Evolutionary conservation across 2,113 vertebrate genomes (phyloP), one percentile per base, ranked within the genome.

Genomic region (Haplochromis vanheusdeni): DNA sequence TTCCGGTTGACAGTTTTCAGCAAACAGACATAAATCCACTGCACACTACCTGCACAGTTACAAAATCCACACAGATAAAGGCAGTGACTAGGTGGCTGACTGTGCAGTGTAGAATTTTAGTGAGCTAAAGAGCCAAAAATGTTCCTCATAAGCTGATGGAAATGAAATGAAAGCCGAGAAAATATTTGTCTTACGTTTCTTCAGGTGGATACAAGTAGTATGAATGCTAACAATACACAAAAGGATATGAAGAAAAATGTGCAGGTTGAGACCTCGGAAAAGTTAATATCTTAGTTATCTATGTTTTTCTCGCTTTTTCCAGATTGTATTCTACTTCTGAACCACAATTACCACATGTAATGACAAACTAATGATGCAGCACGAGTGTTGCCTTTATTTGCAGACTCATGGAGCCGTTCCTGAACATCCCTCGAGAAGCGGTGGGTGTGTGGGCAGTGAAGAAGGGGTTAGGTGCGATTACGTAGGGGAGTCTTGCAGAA

Each of bases 381-480:
- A 21, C 3, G 12, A n/a, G 6, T 54, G 21, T 31, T 14, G 47
- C 58, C 58, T 89, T 82, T 47, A 40, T n/a, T 28, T 45, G 40
- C 9, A 31, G 31, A 45, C 52, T 12, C 37, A 35, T 6, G 14
- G 56, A 45, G 47, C 42, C 37, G 35, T 33, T 86, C 23, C 42
- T 86, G 79, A 90, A 87, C 70, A 89, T 83, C 82, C 65, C 58
- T 80, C 70, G 83, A 26, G 45, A 40, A 49, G 81, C 28, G 51
- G 17, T 16, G 58, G 62, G 81, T 45, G 81, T 87, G 89, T 70
- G 88, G 90, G 84, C 84, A 73, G 47, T 33, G 81, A 83, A 86
- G 80, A 68, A 84, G 84, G 83, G 81, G 80, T 83, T 28, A 89
- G 87, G 89, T 84, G 86, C 70, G 90, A 79, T 81, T 89, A 85